phyloP scores from a whole-genome alignment of 2,797 vertebrate species.

The Gobio occitaniae region DNA sequence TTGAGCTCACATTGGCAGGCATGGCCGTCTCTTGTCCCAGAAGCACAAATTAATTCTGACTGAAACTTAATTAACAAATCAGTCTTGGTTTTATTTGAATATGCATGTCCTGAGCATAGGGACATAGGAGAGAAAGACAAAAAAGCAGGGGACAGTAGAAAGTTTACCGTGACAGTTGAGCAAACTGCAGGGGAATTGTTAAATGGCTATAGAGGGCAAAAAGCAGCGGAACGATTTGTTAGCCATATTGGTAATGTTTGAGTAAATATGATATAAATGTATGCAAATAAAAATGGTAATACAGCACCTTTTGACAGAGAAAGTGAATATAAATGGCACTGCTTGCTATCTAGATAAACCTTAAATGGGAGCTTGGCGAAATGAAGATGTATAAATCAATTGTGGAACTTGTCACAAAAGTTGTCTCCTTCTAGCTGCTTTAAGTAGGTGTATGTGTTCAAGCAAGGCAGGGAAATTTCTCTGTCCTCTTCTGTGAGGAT shows the following conservation, averaged over 20 bases:
- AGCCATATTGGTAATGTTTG: conserved; percentile 35
- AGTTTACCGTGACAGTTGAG: conserved; percentile 64
- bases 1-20: conserved; percentile 50
- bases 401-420: conserved; percentile 37
- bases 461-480: background rate
- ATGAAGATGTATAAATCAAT: conserved; percentile 49
- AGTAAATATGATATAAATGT: conserved; percentile 50
- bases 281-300: conserved; percentile 48
- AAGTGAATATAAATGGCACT: conserved; percentile 32
- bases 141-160: conserved; percentile 48
- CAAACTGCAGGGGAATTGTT: conserved; percentile 62
- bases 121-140: conserved; percentile 47
- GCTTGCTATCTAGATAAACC: background rate
- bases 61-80: conserved; percentile 68
- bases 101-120: conserved; percentile 55
- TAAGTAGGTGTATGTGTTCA: conserved; percentile 7
- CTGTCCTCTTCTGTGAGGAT: conserved; percentile 7
- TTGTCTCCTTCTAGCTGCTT: conserved; percentile 15
- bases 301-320: conserved; percentile 42
- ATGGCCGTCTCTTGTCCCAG: conserved; percentile 41
- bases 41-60: conserved; percentile 62
- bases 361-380: background rate
- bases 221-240: conserved; percentile 54
- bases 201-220: conserved; percentile 48
- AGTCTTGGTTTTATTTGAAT: conserved; percentile 62